Evolutionary conservation across 2,113 vertebrate species (phyloP).

Genomic region (Pungitius pungitius): DNA sequence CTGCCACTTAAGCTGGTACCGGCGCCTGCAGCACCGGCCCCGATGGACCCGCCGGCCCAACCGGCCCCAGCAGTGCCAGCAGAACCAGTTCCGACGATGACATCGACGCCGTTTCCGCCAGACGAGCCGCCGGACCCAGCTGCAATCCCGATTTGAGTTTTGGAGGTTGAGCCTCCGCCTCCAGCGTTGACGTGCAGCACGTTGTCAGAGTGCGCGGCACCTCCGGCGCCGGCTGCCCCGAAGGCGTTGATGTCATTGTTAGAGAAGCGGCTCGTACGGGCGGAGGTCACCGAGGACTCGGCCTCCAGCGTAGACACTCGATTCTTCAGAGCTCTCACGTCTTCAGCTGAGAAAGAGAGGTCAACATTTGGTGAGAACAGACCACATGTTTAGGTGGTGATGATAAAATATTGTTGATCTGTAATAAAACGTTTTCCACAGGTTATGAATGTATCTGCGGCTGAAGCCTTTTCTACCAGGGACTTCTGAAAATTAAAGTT

Average conservation of each 20-base stretch:
- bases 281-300: constrained; percentile 10
- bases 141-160: constrained; percentile 4
- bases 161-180: constrained; percentile 15
- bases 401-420: not conserved
- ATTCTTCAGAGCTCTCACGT: constrained; percentile 88
- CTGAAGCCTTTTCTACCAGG: not conserved
- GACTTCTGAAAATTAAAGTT: not conserved
- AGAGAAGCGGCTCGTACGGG: constrained; percentile 34
- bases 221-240: not conserved
- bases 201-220: constrained; percentile 40
- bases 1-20: not conserved
- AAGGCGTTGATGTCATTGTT: constrained; percentile 41
- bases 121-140: constrained; percentile 1
- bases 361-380: not conserved
- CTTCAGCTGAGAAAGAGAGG: constrained; percentile 81
- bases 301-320: constrained; percentile 84
- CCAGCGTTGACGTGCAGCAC: constrained; percentile 12
- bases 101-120: not conserved
- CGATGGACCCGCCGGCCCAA: not conserved
- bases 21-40: not conserved
- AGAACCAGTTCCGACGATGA: not conserved
- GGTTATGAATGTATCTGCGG: not conserved
- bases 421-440: not conserved
- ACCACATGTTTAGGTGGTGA: not conserved
- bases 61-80: not conserved